Conservation (phyloP, 2,797 vertebrate genomes). For the Amazona ochrocephala region DNA sequence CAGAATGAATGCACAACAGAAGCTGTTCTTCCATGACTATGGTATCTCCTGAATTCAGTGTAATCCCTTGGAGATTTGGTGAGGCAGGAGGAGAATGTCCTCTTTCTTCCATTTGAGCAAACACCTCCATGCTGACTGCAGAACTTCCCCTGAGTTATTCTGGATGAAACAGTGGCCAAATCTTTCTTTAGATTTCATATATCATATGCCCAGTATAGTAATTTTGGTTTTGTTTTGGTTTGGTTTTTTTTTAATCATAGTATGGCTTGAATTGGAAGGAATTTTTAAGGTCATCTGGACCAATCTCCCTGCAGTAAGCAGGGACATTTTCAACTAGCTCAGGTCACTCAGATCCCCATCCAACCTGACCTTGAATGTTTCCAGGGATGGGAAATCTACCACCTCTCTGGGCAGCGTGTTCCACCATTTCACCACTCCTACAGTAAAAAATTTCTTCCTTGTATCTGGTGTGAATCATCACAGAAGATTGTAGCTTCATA, state of each 20-base stretch:
- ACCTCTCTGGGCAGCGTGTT: background rate
- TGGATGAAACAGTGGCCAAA: background rate
- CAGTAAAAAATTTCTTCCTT: accelerated
- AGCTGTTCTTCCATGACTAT: background rate
- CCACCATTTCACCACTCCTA: background rate
- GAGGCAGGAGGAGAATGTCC: background rate
- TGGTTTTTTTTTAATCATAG: background rate
- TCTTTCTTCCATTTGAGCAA: background rate
- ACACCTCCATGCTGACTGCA: background rate
- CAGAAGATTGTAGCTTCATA: background rate
- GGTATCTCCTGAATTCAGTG: background rate
- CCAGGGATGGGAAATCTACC: background rate
- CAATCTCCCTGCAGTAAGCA: background rate
- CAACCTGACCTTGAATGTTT: background rate
- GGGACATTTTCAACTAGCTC: background rate
- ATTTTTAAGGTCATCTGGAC: background rate
- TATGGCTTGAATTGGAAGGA: background rate
- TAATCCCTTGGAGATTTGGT: background rate
- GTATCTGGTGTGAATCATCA: background rate
- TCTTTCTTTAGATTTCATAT: background rate
- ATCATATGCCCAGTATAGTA: background rate
- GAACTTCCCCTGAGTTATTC: background rate
- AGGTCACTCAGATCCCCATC: background rate
- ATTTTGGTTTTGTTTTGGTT: background rate
- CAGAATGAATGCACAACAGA: background rate